These are phyloP conservation scores for Callaeas wilsoni DNA, from an alignment of 2,113 vertebrate species.

Conservation along the genomic window DNA sequence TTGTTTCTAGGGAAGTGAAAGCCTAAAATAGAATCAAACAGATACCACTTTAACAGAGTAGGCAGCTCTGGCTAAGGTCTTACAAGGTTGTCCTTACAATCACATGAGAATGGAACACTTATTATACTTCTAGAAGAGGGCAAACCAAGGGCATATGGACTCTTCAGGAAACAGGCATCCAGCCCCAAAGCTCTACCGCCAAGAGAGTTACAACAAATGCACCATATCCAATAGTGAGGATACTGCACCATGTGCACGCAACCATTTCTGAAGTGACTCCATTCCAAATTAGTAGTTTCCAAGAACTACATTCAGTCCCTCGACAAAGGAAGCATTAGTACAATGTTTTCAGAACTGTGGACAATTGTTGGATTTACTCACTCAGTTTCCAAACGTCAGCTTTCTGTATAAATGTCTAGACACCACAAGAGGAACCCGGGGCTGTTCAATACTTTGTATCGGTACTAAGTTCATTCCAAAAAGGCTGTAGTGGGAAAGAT, in stretches of 20 bases:
- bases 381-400: neutral
- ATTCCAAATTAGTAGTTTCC: neutral
- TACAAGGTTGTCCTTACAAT: neutral
- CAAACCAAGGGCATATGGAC: neutral
- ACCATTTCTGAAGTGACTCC: neutral
- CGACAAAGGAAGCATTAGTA: neutral
- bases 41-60: neutral
- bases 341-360: neutral
- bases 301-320: neutral
- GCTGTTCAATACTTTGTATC: neutral
- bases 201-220: neutral
- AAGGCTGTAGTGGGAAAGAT: neutral
- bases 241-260: accelerated
- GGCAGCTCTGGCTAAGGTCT: neutral
- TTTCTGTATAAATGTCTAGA: neutral
- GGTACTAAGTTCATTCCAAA: neutral
- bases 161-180: neutral
- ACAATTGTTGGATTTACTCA: neutral
- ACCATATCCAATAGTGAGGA: neutral
- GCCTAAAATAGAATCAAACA: neutral
- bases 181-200: neutral
- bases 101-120: neutral
- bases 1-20: neutral
- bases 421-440: neutral
- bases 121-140: neutral